Percentiles rank a stretch among this genome's conserved stretches.
These are phyloP conservation scores for Onychomys leucogaster DNA, from an alignment of 2,797 vertebrate species.

Conservation along the genomic window DNA sequence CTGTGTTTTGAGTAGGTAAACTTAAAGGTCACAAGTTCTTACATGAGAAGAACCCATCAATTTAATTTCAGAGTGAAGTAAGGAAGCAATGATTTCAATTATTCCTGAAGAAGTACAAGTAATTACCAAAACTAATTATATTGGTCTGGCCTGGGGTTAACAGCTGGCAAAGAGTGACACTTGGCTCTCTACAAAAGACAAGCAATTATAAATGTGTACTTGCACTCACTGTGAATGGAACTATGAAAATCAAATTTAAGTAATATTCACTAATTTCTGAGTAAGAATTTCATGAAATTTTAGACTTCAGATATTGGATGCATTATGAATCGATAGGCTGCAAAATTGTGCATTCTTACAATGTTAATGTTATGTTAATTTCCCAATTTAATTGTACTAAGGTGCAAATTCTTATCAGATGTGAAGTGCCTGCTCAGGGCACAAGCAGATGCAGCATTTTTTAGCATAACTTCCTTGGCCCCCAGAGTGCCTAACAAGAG, in stretches of 20 bases:
- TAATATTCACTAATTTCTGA: conserved; percentile 47
- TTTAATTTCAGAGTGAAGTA: conserved; percentile 69
- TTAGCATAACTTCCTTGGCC: conserved; percentile 50
- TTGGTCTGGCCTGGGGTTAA: conserved; percentile 71
- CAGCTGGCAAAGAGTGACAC: conserved; percentile 67
- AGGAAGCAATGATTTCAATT: conserved; percentile 67
- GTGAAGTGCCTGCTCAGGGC: conserved; percentile 45
- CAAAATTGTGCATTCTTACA: neutral
- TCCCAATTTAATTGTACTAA: conserved; percentile 66
- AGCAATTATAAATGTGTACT: conserved; percentile 68
- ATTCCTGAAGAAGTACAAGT: conserved; percentile 73
- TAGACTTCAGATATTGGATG: neutral
- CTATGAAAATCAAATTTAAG: conserved; percentile 64
- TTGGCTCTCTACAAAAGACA: conserved; percentile 66
- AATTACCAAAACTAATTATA: conserved; percentile 79
- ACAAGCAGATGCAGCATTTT: conserved; percentile 60
- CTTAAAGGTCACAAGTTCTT: conserved; percentile 51
- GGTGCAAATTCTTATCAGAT: conserved; percentile 59
- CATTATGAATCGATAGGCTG: conserved; percentile 14
- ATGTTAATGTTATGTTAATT: conserved; percentile 33
- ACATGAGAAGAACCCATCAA: conserved; percentile 59
- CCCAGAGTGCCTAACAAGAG: neutral
- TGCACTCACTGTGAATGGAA: conserved; percentile 48
- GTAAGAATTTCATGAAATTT: conserved; percentile 46
- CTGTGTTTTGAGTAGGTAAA: neutral